phyloP scores from a whole-genome alignment of 2,888 invertebrate species.

The Tholera decimalis region DNA sequence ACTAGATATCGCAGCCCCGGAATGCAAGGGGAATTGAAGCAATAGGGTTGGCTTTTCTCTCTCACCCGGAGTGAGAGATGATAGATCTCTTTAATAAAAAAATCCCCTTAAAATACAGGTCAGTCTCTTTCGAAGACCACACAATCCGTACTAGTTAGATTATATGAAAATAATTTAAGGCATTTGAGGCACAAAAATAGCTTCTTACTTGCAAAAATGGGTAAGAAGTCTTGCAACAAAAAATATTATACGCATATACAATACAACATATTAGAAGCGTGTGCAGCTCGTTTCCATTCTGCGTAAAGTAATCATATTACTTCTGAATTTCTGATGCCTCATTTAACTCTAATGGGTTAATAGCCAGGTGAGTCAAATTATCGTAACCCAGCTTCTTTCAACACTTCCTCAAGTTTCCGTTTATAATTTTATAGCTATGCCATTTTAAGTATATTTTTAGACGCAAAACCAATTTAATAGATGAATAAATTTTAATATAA shows the following conservation, averaged over 20 bases:
- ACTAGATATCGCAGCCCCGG: too few relatives aligned
- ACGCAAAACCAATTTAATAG: not conserved
- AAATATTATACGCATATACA: not conserved
- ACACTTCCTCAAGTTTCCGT: conserved; percentile 42
- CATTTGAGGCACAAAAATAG: too few relatives aligned
- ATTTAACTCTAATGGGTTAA: conserved; percentile 47
- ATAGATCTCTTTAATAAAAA: too few relatives aligned
- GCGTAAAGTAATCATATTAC: conserved; percentile 12
- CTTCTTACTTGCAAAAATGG: too few relatives aligned
- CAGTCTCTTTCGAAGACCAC: too few relatives aligned
- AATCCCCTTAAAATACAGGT: too few relatives aligned
- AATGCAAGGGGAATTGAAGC: too few relatives aligned
- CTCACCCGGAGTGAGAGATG: too few relatives aligned
- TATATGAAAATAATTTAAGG: too few relatives aligned
- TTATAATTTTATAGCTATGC: not conserved
- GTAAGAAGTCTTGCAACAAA: too few relatives aligned
- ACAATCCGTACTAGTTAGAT: too few relatives aligned
- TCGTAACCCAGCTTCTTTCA: conserved; percentile 30
- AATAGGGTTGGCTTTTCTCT: too few relatives aligned
- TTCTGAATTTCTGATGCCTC: conserved; percentile 31
- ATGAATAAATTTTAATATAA: not conserved
- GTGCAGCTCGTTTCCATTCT: conserved; percentile 5
- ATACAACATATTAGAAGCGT: not conserved
- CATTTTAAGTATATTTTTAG: not conserved
- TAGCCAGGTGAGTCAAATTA: conserved; percentile 29